A percentile compares a stretch with the other conserved stretches of the same genome.
Conservation (phyloP, 2,797 vertebrate species). For the Gallinago stenura region DNA sequence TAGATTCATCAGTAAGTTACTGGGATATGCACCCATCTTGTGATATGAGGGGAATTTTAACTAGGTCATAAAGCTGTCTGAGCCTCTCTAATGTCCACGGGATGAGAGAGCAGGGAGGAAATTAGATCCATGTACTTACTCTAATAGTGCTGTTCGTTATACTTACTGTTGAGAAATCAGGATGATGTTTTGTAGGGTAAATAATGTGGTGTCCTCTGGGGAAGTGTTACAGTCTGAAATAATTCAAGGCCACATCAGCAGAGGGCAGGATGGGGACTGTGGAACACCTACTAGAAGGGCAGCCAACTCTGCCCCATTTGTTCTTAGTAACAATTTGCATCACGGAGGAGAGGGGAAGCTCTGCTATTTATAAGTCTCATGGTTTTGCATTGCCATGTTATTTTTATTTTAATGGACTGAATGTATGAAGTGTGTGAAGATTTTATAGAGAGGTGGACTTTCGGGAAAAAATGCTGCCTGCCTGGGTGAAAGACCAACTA, state of each 20-base stretch:
- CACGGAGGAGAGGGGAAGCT: neutral
- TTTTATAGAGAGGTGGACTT: neutral
- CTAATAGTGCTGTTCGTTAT: rapidly evolving
- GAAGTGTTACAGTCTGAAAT: neutral
- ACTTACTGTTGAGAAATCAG: neutral
- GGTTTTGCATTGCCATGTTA: neutral
- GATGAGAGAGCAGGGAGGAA: neutral
- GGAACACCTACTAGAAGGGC: neutral
- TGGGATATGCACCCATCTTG: neutral
- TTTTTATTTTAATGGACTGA: neutral
- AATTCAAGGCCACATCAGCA: neutral
- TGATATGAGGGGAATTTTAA: neutral
- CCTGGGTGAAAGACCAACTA: neutral
- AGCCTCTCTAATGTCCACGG: neutral
- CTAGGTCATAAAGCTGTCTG: neutral
- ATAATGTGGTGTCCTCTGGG: neutral
- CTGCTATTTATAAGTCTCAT: neutral
- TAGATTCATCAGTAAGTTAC: neutral
- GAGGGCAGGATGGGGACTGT: neutral
- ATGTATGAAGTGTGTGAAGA: neutral
- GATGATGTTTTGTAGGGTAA: neutral
- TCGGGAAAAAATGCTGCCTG: neutral
- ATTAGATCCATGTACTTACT: neutral
- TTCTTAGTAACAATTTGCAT: neutral
- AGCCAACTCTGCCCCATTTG: neutral